phyloP scores from a whole-genome alignment of 2,888 invertebrate genomes.

The Hydroisotoma schaefferi region DNA sequence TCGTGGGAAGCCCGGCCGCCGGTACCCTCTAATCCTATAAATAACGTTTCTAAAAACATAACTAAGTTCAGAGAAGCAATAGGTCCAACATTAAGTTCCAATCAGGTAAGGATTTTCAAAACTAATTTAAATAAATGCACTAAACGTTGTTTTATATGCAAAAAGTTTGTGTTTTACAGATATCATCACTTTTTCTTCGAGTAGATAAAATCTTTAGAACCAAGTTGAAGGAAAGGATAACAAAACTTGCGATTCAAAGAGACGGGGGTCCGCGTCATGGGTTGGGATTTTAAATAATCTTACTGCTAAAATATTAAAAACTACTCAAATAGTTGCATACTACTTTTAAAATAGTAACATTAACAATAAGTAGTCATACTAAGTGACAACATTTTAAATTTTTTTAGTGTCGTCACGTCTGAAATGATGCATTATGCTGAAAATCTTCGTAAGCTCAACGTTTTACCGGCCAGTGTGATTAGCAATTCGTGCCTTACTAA shows the following conservation, averaged over 20 bases:
- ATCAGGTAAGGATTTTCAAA: slow-evolving; percentile 33
- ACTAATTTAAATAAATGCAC: neutral
- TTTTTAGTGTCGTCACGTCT: slow-evolving; percentile 71
- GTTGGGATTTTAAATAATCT: slow-evolving; percentile 50
- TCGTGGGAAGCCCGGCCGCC: slow-evolving; percentile 94
- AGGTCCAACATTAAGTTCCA: slow-evolving; percentile 42
- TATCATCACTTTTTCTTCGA: slow-evolving; percentile 69
- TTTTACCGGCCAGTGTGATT: slow-evolving; percentile 64
- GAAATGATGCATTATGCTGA: slow-evolving; percentile 87
- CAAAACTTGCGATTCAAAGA: slow-evolving; percentile 82
- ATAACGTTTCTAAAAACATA: slow-evolving; percentile 66
- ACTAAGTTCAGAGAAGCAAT: slow-evolving; percentile 48
- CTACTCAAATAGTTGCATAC: neutral
- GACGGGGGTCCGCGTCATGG: slow-evolving; percentile 97
- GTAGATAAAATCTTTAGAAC: slow-evolving; percentile 83
- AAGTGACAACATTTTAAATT: neutral
- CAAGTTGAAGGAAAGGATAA: slow-evolving; percentile 75
- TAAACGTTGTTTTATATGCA: neutral
- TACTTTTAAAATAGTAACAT: too few relatives aligned
- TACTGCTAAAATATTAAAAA: neutral
- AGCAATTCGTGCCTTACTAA: slow-evolving; percentile 47
- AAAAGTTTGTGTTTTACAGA: slow-evolving; percentile 53
- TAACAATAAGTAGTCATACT: slow-evolving; percentile 5
- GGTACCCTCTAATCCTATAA: slow-evolving; percentile 85
- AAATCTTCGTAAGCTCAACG: slow-evolving; percentile 74